A percentile compares a stretch with the other conserved stretches of the same genome.
These are phyloP conservation scores for Mycalesis mineus DNA, from an alignment of 2,888 invertebrate genomes.

Conservation along the genomic window DNA sequence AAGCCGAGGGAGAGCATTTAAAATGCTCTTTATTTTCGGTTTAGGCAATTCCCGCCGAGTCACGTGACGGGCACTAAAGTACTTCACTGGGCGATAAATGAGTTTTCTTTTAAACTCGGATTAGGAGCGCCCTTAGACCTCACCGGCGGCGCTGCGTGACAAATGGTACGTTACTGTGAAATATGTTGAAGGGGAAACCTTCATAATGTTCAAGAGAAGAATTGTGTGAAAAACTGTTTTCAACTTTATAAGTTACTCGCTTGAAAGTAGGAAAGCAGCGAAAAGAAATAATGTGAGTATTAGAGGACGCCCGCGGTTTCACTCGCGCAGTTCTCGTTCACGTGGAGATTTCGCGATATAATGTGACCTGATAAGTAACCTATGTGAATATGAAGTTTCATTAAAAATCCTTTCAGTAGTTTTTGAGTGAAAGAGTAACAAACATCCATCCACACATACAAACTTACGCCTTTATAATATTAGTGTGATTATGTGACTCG, in stretches of 20 bases:
- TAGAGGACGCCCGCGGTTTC: too few species aligned
- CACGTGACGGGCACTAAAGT: not conserved
- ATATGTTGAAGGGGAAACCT: constrained; percentile 29
- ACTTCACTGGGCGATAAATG: constrained; percentile 45
- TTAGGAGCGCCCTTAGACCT: constrained; percentile 34
- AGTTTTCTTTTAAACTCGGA: constrained; percentile 56
- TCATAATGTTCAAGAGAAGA: constrained; percentile 9
- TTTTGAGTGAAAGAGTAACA: too few species aligned
- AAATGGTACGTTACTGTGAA: constrained; percentile 29
- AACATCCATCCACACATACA: too few species aligned
- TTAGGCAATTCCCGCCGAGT: constrained; percentile 8
- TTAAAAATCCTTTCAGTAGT: too few species aligned
- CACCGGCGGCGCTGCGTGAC: constrained; percentile 28
- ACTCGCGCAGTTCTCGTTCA: too few species aligned
- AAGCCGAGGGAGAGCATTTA: not conserved
- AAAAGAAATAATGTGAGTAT: too few species aligned
- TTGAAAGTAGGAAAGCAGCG: too few species aligned
- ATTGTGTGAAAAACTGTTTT: not conserved
- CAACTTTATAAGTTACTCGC: not conserved
- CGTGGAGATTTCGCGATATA: too few species aligned
- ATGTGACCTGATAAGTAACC: too few species aligned
- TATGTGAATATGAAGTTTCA: too few species aligned
- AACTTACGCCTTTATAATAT: too few species aligned
- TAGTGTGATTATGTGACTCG: too few species aligned
- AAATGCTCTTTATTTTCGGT: constrained; percentile 5